phyloP scores from a whole-genome alignment of 35 echinoderm and acorn worm genomes.

The Diadema setosum region DNA sequence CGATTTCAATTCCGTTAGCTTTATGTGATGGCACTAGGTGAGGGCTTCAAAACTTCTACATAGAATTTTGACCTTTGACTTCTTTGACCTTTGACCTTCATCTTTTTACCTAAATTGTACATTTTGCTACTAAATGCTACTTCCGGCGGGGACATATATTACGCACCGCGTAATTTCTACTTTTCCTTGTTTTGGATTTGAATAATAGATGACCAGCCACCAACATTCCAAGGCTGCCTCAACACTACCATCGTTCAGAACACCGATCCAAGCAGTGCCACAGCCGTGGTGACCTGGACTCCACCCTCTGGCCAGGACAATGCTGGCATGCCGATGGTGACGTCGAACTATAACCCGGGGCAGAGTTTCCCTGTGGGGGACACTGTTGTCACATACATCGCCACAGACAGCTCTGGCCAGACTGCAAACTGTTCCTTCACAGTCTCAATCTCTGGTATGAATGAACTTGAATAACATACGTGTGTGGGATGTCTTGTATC shows the following conservation, averaged over 20 bases:
- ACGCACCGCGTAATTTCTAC: too few species aligned
- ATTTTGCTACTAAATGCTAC: too few species aligned
- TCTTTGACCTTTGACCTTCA: too few species aligned
- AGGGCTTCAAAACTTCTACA: too few species aligned
- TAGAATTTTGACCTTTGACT: too few species aligned
- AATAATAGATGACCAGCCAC: neutral
- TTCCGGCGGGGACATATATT: too few species aligned
- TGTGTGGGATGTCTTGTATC: too few species aligned
- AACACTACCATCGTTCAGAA: neutral
- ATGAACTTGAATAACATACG: too few species aligned
- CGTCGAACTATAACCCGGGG: neutral
- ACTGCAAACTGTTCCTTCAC: conserved; percentile 8
- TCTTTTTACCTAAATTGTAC: too few species aligned
- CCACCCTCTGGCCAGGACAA: conserved; percentile 8
- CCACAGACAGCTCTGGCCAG: neutral
- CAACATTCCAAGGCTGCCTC: neutral
- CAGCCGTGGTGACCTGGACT: neutral
- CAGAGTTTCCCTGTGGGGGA: neutral
- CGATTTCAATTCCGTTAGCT: too few species aligned
- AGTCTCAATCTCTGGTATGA: conserved; percentile 22
- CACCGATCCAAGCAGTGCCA: neutral
- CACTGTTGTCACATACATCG: conserved; percentile 29
- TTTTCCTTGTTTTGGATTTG: too few species aligned
- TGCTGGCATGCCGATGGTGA: conserved; percentile 10
- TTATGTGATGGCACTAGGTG: too few species aligned